These are phyloP conservation scores for Avahi laniger DNA, from an alignment of 2,797 vertebrate genomes.

Conservation along the genomic window DNA sequence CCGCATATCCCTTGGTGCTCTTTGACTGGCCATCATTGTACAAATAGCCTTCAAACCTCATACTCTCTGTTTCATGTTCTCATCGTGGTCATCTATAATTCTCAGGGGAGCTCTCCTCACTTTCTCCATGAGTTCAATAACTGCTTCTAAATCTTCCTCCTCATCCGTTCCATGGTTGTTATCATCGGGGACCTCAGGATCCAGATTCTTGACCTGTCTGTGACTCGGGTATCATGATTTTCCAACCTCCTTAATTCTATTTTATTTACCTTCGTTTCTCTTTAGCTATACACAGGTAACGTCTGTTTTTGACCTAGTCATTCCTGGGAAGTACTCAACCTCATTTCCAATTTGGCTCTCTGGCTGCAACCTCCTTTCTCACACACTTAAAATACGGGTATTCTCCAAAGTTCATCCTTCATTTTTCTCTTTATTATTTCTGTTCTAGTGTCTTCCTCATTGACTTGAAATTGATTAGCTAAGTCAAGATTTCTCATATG, in stretches of 20 bases:
- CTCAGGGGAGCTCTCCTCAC: background rate
- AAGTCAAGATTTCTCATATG: background rate
- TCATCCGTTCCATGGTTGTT: background rate
- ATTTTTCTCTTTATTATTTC: background rate
- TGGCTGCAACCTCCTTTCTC: background rate
- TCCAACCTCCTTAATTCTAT: background rate
- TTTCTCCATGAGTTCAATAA: background rate
- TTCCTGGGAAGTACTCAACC: background rate
- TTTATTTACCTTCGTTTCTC: background rate
- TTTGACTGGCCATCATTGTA: background rate
- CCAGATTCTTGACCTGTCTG: background rate
- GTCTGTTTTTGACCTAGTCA: background rate
- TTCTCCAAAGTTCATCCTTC: background rate
- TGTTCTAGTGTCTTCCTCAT: background rate
- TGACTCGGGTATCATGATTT: background rate
- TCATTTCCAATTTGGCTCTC: background rate
- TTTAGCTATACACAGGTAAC: background rate
- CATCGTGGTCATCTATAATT: background rate
- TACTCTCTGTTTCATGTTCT: background rate
- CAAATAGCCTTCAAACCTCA: background rate
- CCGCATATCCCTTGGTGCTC: background rate
- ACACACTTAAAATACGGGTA: background rate
- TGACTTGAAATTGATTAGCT: background rate
- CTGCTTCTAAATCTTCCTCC: background rate
- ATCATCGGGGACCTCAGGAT: background rate